Percentiles rank a stretch among this genome's conserved stretches.
Evolutionary conservation across 2,797 vertebrate genomes (phyloP).

Genomic region (Channallabes apus): DNA sequence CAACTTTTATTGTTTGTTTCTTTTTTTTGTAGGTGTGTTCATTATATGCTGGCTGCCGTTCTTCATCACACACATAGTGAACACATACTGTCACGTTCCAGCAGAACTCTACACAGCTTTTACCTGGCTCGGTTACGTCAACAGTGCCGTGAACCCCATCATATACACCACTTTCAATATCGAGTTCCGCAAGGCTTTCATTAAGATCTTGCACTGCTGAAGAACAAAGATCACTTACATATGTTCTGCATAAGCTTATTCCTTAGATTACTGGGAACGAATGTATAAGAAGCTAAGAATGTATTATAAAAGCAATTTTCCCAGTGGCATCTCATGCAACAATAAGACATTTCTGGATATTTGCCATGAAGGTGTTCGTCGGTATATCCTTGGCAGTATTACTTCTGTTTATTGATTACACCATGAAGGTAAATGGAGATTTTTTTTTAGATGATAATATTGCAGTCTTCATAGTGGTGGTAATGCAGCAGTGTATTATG

Average conservation of each 20-base stretch:
- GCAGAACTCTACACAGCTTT: conserved; percentile 93
- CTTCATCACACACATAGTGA: conserved; percentile 98
- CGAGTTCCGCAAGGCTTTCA: conserved; percentile 97
- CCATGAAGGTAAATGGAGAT: not conserved
- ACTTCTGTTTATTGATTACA: conserved; percentile 14
- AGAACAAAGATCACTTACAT: conserved; percentile 28
- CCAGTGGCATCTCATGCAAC: conserved; percentile 19
- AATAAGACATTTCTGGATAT: conserved; percentile 15
- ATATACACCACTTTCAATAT: conserved; percentile 99
- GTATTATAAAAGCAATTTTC: conserved; percentile 42
- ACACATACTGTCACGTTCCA: conserved; percentile 93
- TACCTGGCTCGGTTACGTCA: conserved; percentile 98
- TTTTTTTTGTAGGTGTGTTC: conserved; percentile 85
- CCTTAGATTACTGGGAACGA: not conserved
- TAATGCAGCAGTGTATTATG: conserved; percentile 24
- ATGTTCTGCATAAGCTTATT: not conserved
- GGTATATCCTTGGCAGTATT: conserved; percentile 39
- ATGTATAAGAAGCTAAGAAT: conserved; percentile 44
- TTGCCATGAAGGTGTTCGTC: conserved; percentile 12
- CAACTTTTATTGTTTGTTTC: conserved; percentile 17
- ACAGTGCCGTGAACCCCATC: conserved; percentile 97
- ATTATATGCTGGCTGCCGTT: conserved; percentile 99
- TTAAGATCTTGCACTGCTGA: conserved; percentile 97
- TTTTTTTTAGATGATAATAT: conserved; percentile 10
- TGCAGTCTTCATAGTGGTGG: conserved; percentile 10